Base-by-base conservation (phyloP, 2,888 invertebrate species). In the Synergus japonicus region DNA sequence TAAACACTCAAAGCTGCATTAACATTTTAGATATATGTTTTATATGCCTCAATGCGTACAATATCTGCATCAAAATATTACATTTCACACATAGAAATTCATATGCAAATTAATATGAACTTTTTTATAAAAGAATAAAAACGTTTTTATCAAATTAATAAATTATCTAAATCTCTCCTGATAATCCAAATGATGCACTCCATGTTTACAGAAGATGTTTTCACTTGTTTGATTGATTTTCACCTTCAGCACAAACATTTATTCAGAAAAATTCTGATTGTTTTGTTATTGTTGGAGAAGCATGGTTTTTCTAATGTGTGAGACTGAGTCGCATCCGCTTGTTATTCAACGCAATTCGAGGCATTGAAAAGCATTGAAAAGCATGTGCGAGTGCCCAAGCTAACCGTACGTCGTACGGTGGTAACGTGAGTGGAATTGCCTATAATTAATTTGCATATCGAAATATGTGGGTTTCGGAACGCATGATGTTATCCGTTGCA, bases 391-490 rank as follows among this genome's bases (percentile, higher is more conserved):
- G 49, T 29, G 54, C 37, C 37, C 37, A 54, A 49, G 37, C 37
- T 49, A 54, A 54, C 73, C 29, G 29, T 29, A 29, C 29, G 29
- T 29, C 49, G 73, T 73, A 54, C 37, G 37, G n/a, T 29, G 49
- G 37, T 54, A 73, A 73, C 73, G 73, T 37, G 73, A 73, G 37
- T 49, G 22, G 73, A 73, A 73, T 73, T 54, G 46, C 49, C 73
- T 73, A 73, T 73, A 54, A 73, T 73, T 54, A 73, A 73, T 73
- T 73, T 73, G 54, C 73, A 73, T 73, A 73, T 49, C 46, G 9
- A 73, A 73, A 73, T 69, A 73, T 73, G 73, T 73, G 73, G 73
- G 54, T 73, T 73, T 73, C 10, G 54, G 37, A 54, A 73, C 54
- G 73, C 54, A 73, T 49, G 15, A 49, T 49, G 22, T 65, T 65